phyloP scores from a whole-genome alignment of 2,888 invertebrate genomes.

The Hyalella azteca region DNA sequence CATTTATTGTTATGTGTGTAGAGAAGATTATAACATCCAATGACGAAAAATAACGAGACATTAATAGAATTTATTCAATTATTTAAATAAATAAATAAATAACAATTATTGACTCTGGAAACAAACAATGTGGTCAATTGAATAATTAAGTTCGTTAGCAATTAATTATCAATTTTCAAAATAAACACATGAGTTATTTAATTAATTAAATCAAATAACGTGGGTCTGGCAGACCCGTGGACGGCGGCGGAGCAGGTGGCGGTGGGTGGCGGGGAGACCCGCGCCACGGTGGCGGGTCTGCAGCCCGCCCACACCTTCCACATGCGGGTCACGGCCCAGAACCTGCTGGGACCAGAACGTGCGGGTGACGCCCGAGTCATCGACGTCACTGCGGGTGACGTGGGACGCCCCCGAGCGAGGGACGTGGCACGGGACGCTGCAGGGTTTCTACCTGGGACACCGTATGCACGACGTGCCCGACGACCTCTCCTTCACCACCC shows the following conservation, averaged over 20 bases:
- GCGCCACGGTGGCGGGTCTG: constrained; percentile 68
- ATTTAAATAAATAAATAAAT: too few species aligned
- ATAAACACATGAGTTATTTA: too few species aligned
- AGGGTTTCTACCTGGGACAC: constrained; percentile 78
- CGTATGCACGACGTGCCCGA: constrained; percentile 56
- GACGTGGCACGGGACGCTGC: constrained; percentile 75
- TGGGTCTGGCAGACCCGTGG: constrained; percentile 66
- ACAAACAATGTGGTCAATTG: neutral
- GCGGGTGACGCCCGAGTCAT: constrained; percentile 73
- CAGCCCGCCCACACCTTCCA: constrained; percentile 75
- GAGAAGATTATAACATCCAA: too few species aligned
- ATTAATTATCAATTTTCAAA: too few species aligned
- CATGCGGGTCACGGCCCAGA: constrained; percentile 79
- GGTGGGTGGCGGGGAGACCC: constrained; percentile 57
- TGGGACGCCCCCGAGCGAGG: constrained; percentile 76
- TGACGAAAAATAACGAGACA: too few species aligned
- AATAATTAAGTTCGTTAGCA: too few species aligned
- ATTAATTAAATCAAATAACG: too few species aligned
- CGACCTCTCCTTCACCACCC: constrained; percentile 51
- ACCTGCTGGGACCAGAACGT: constrained; percentile 76
- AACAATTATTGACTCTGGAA: too few species aligned
- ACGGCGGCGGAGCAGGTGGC: constrained; percentile 59
- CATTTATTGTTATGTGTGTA: too few species aligned
- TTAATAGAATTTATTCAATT: too few species aligned
- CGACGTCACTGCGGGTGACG: constrained; percentile 75